Base-by-base conservation (phyloP, 2,113 vertebrate genomes). In the Nothocercus julius region DNA sequence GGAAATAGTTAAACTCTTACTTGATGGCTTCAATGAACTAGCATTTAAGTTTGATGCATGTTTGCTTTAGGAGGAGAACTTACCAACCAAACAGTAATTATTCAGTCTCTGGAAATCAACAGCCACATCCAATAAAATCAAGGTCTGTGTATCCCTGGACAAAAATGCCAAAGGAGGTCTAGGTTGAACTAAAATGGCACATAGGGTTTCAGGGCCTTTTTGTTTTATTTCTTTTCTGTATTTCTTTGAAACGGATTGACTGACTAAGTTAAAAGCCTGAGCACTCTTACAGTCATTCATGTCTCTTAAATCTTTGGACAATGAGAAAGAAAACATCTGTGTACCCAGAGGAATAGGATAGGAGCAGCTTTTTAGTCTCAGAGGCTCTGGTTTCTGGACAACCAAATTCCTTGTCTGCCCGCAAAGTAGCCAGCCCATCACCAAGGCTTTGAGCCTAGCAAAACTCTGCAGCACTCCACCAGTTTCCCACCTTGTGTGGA, bases 401-500 rank as follows among this genome's bases (percentile, higher is more conserved):
- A 49, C 1, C 4, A 76, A 79, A 91, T 85, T 73, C 54, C 54
- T 91, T 75, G 44, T 66, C 7, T 82, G 3, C 6, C 21, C 25
- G 5, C 20, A 38, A 17, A 91, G 40, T 5, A 84, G 36, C 4
- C n/a, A 77, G 30, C 32, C 16, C 3, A 42, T 1, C 27, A 63
- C 85, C 67, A 62, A 44, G 45, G 9, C 32, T 63, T 47, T 49
- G 54, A 83, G 5, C 11, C 63, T 74, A 58, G 32, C 49, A 0
- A 4, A 40, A 13, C 56, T 68, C 20, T 47, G 56, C 21, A 66
- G 36, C 27, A 12, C 61, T 45, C 44, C 49, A 54, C 72, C 62
- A 44, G 68, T 67, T 67, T 91, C 30, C 8, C 0, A 0, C 45
- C 7, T 76, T 0, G 19, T 63, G 56, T 72, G 72, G 42, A 47